Evolutionary conservation across 2,888 invertebrate species (phyloP), one percentile per base, ranked within the genome.

Genomic region (Achlya flavicornis): DNA sequence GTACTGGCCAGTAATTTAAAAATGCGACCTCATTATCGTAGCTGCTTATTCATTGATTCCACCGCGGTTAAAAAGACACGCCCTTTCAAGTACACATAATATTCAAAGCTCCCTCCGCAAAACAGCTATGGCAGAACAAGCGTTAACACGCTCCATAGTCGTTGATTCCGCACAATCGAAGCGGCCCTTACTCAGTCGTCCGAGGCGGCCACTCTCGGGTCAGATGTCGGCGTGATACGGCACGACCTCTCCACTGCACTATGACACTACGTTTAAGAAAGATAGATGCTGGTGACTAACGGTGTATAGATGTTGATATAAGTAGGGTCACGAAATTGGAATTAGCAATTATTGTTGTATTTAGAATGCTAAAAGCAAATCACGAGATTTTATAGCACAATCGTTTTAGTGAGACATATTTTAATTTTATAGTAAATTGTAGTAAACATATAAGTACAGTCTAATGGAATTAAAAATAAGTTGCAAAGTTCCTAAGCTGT

Each of bases 181-280:
- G 70, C 72, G 75, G 63, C 72, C 66, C 61, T 59, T 62, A 43
- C 41, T 71, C 72, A 69, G 66, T 74, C 53, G 53, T 53, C 53
- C 53, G 53, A 53, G 53, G 75, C 71, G 70, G 73, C 68, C 78
- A 77, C 80, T 81, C 75, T 78, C 71, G 73, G 81, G 84, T 85
- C 83, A 85, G 89, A 89, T 89, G 78, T 67, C 72, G 69, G 63
- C 73, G 83, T 71, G 90, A 90, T 90, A 90, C 74, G 84, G 89
- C 90, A 90, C 90, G 90, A 74, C 71, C 70, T 65, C 66, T 68
- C 68, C 77, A 77, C 70, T 65, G 68, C 70, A 64, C 75, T 68
- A 64, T 73, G 73, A 72, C 77, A 67, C 69, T 66, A 62, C 58
- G 53, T 3, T 48, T 48, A 59, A 63, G 66, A 65, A 61, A 68